These are phyloP conservation scores for Holocentrus rufus DNA, from an alignment of 2,797 vertebrate species.

Conservation along the genomic window DNA sequence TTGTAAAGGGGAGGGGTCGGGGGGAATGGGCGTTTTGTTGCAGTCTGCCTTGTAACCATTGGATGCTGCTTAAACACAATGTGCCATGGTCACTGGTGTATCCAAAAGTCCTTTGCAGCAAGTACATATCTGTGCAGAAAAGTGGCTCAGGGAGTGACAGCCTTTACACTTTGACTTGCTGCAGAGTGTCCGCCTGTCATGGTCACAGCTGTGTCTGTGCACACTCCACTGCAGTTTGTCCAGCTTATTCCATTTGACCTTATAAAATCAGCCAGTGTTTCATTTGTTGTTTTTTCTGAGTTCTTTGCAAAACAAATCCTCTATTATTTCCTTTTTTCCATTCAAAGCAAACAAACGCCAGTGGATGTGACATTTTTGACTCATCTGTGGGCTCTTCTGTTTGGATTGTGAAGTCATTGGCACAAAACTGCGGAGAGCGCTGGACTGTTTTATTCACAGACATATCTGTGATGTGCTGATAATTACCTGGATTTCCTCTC, in stretches of 20 bases:
- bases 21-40: too few relatives aligned
- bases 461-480: not conserved
- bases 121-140: conserved; percentile 3
- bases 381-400: conserved; percentile 5
- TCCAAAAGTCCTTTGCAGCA: not conserved
- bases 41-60: too few relatives aligned
- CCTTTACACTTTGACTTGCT: not conserved
- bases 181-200: not conserved
- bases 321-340: conserved; percentile 1
- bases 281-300: conserved; percentile 2
- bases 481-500: not conserved
- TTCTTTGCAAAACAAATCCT: conserved; percentile 15
- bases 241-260: conserved; percentile 23
- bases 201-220: not conserved
- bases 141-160: not conserved
- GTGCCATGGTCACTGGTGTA: conserved; percentile 8
- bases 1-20: too few relatives aligned
- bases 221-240: conserved; percentile 18
- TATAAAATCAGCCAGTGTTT: conserved; percentile 18
- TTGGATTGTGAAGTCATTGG: conserved; percentile 8
- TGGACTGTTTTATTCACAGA: not conserved
- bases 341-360: conserved; percentile 2
- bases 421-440: not conserved
- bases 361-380: not conserved
- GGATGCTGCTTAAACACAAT: conserved; percentile 24